Base-by-base conservation (phyloP, 2,888 invertebrate species). In the Coelinius sp. region DNA sequence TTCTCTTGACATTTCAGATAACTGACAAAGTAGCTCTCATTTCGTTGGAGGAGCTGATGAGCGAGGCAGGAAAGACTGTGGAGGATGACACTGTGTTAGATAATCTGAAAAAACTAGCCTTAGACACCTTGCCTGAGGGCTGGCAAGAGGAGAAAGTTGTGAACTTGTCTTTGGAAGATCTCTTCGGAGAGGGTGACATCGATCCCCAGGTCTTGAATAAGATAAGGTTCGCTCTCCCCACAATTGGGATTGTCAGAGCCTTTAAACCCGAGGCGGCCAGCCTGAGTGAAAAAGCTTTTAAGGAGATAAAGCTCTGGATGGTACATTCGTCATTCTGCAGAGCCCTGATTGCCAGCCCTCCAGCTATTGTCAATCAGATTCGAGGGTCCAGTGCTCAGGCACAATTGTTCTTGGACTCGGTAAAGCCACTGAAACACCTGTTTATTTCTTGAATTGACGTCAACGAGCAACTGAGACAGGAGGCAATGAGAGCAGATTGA, bases 141-240 rank as follows among this genome's bases (percentile, higher is more conserved):
- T 79, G 77, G 76, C 35, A 17, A 27, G 49, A 75, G 2, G 74
- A 75, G 75, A 75, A 71, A 44, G 62, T 71, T 2, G 12, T 62
- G 10, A 38, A 64, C 5, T 53, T 76, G 6, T 64, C 74, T 1
- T 75, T 49, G 62, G 73, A 72, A 10, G 77, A 75, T 17, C 8
- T 78, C 3, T 49, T 77, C 35, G 76, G 76, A 1, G 56, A 41
- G 25, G n/a, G 12, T 12, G 14, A n/a, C 2, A 64, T 75, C 14
- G 79, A 79, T 63, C 75, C 77, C 5, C 76, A 77, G 52, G 66
- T 79, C 2, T 41, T 81, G 8, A 80, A 78, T 41, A 81, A 79
- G 71, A 53, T 81, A 1, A 74, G 79, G 27, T 81, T 79, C 56
- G 80, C 78, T 0, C 62, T 80, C 3, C 80, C 79, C 4, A 81